These are phyloP conservation scores for Apogon talboti DNA, from an alignment of 2,797 vertebrate species.

Conservation along the genomic window DNA sequence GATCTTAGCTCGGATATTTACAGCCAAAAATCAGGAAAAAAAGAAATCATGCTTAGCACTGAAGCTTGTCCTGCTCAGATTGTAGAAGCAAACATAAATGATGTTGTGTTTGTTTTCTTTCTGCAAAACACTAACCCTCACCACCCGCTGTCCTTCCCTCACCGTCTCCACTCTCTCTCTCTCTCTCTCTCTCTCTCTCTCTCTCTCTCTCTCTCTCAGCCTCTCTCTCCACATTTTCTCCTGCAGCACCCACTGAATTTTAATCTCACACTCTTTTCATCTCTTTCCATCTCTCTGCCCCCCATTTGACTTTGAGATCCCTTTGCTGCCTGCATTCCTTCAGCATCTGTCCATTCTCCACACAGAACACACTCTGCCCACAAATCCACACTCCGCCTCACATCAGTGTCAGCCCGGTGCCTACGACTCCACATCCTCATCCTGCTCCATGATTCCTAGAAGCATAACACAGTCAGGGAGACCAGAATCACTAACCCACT, in stretches of 20 bases:
- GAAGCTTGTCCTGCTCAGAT: neutral
- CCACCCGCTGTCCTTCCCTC: constrained; percentile 21
- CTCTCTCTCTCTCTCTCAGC: constrained; percentile 9
- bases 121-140: constrained; percentile 14
- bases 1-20: too few relatives aligned
- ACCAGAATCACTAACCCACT: neutral
- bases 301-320: constrained; percentile 55
- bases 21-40: too few relatives aligned
- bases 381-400: constrained; percentile 3
- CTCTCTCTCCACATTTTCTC: constrained; percentile 10
- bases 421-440: neutral
- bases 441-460: constrained; percentile 8
- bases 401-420: neutral
- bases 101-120: constrained; percentile 17
- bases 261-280: constrained; percentile 53
- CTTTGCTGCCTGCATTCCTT: constrained; percentile 27
- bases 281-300: constrained; percentile 43
- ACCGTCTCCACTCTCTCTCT: constrained; percentile 13
- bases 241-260: constrained; percentile 39
- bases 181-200: constrained; percentile 6
- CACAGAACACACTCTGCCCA: constrained; percentile 13
- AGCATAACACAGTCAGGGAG: constrained; percentile 8
- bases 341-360: constrained; percentile 43
- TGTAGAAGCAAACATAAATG: constrained; percentile 17
- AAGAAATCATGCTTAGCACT: too few relatives aligned